These are phyloP conservation scores for Desmodus rotundus DNA, from an alignment of 2,113 vertebrate genomes.

Conservation along the genomic window DNA sequence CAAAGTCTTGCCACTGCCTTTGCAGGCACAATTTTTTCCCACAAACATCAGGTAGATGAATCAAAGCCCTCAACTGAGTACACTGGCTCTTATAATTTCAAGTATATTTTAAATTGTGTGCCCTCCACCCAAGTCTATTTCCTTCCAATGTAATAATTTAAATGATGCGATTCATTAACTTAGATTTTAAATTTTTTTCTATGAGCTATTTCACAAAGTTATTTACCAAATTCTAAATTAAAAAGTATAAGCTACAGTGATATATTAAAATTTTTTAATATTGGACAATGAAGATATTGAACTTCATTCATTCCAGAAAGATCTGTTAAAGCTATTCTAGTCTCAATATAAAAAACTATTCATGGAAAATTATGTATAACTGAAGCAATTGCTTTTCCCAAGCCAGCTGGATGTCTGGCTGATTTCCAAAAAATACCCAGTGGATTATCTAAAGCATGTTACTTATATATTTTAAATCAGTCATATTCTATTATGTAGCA, in stretches of 20 bases:
- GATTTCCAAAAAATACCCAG: background rate
- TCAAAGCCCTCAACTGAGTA: background rate
- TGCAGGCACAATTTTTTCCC: background rate
- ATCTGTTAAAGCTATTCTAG: background rate
- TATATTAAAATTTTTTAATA: background rate
- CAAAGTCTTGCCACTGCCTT: background rate
- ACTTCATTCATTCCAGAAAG: background rate
- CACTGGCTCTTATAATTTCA: background rate
- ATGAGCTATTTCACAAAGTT: background rate
- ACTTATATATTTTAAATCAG: constrained; percentile 13
- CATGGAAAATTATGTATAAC: background rate
- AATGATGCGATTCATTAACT: background rate
- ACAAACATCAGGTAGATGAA: background rate
- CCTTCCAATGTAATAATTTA: background rate
- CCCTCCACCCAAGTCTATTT: background rate
- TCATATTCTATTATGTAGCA: background rate
- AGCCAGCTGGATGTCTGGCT: background rate
- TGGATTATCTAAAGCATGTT: background rate
- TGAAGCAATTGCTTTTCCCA: background rate
- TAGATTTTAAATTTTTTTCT: background rate
- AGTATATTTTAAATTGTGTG: background rate
- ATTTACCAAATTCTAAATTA: background rate
- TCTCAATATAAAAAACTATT: background rate
- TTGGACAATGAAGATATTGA: background rate
- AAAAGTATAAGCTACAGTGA: background rate